A percentile compares a stretch with the other conserved stretches of the same genome.
These are phyloP conservation scores for Carassius gibelio DNA, from an alignment of 2,113 vertebrate genomes.

Conservation along the genomic window DNA sequence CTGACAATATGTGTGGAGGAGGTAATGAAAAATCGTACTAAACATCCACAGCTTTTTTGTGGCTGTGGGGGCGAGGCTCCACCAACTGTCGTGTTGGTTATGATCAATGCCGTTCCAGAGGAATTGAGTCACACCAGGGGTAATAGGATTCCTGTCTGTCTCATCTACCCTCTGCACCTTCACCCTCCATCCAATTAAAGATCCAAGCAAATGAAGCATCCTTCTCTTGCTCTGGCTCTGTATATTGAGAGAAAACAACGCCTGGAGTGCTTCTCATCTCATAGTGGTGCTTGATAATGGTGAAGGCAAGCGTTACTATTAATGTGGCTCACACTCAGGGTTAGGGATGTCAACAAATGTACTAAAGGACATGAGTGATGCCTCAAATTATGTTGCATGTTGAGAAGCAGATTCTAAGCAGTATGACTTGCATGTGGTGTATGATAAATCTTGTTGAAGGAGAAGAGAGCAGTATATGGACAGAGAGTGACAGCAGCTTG, in stretches of 20 bases:
- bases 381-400: background rate
- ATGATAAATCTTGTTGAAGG: background rate
- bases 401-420: background rate
- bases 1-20: constrained; percentile 4
- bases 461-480: constrained; percentile 1
- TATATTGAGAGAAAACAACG: constrained; percentile 30
- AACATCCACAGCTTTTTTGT: background rate
- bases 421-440: background rate
- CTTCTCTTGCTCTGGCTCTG: background rate
- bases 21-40: constrained; percentile 2
- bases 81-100: constrained; percentile 33
- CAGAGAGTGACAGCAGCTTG: constrained; percentile 36
- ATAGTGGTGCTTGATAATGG: constrained; percentile 9
- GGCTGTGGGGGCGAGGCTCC: constrained; percentile 18
- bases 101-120: constrained; percentile 33
- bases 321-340: background rate
- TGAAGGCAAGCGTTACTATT: background rate
- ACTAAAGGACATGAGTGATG: constrained; percentile 1
- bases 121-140: constrained; percentile 31
- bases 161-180: constrained; percentile 37
- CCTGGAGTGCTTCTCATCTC: constrained; percentile 14
- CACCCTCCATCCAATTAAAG: constrained; percentile 48
- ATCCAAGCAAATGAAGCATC: constrained; percentile 14
- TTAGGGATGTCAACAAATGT: constrained; percentile 10
- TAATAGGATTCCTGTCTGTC: constrained; percentile 39